These are phyloP conservation scores for Luscinia luscinia DNA, from an alignment of 2,797 vertebrate species.

Conservation along the genomic window DNA sequence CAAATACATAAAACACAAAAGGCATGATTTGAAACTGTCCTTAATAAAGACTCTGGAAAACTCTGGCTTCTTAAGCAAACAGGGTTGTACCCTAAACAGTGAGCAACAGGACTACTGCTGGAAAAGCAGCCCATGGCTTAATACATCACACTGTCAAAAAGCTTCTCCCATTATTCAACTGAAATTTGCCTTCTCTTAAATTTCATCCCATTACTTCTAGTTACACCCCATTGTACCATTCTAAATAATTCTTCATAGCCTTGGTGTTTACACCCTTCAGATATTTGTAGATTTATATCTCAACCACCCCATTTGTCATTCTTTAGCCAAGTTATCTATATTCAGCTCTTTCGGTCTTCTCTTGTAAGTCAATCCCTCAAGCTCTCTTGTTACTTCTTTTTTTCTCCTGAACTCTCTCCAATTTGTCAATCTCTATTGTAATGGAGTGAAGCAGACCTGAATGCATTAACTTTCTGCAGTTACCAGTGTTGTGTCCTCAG, in stretches of 20 bases:
- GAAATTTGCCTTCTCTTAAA: conserved; percentile 74
- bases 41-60: conserved; percentile 7
- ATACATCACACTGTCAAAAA: conserved; percentile 71
- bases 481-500: background rate
- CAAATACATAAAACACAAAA: background rate
- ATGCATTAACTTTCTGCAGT: conserved; percentile 39
- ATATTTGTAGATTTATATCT: conserved; percentile 74
- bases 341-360: conserved; percentile 67
- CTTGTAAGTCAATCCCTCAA: conserved; percentile 71
- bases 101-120: conserved; percentile 32
- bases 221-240: conserved; percentile 73
- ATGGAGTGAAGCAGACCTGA: conserved; percentile 57
- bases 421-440: conserved; percentile 65
- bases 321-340: conserved; percentile 73
- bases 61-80: conserved; percentile 40
- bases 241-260: conserved; percentile 74
- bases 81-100: conserved; percentile 39
- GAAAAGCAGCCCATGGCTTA: conserved; percentile 35
- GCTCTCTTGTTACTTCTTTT: conserved; percentile 51
- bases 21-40: background rate
- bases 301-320: conserved; percentile 68
- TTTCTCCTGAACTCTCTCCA: conserved; percentile 46
- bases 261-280: conserved; percentile 75
- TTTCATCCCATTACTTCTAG: conserved; percentile 74
- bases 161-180: conserved; percentile 69